These are phyloP conservation scores for Cydia splendana DNA, from an alignment of 1,140 invertebrate species.

Conservation along the genomic window DNA sequence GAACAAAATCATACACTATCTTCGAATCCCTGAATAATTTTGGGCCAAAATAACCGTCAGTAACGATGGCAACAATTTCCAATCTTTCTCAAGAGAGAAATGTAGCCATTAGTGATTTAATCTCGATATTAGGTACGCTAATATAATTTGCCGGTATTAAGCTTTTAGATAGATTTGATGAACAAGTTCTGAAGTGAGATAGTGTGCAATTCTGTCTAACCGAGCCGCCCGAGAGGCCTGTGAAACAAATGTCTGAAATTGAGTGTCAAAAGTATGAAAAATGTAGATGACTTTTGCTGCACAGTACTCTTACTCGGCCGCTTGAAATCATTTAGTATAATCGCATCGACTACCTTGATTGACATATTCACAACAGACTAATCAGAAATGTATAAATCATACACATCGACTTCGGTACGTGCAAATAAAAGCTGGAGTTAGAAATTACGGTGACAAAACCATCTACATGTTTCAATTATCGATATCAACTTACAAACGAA, in stretches of 20 bases:
- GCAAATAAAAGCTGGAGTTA: neutral
- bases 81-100: neutral
- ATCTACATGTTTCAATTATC: neutral
- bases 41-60: neutral
- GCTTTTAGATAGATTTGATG: slow-evolving; percentile 12
- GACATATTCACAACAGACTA: neutral
- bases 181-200: slow-evolving; percentile 21
- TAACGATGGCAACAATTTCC: neutral
- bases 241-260: slow-evolving; percentile 17
- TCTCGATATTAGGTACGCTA: neutral
- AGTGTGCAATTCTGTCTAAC: slow-evolving; percentile 29
- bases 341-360: slow-evolving; percentile 17
- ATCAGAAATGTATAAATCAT: neutral
- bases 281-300: slow-evolving; percentile 1
- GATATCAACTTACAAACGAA: neutral
- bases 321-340: neutral
- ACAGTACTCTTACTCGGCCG: neutral
- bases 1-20: slow-evolving; percentile 46
- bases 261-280: slow-evolving; percentile 32
- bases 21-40: slow-evolving; percentile 18
- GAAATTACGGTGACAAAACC: neutral
- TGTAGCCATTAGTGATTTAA: neutral
- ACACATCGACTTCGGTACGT: neutral
- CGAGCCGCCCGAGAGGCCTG: neutral
- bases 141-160: neutral